Conservation (phyloP, 2,888 invertebrate genomes). For the Cataglyphis albicans region DNA sequence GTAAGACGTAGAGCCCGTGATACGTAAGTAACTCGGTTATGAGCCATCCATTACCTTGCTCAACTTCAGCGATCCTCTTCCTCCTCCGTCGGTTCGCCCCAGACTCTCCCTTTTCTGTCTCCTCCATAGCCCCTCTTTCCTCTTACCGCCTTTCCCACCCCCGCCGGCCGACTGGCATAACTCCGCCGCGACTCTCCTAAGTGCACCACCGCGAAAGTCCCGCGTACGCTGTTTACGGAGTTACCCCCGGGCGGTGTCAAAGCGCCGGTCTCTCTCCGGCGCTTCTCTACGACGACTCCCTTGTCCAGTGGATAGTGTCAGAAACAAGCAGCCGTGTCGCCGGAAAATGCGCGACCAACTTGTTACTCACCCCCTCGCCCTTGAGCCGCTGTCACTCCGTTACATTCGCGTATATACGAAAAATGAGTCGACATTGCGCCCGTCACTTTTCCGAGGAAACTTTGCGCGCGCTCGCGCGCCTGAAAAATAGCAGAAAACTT, state of each 20-base stretch:
- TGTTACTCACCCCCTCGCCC: background rate
- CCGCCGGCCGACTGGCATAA: conserved; percentile 64
- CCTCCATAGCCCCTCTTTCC: background rate
- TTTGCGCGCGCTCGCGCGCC: background rate
- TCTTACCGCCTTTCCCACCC: conserved; percentile 19
- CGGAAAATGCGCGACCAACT: conserved; percentile 39
- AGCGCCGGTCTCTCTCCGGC: conserved; percentile 57
- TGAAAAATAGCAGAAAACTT: conserved; percentile 49
- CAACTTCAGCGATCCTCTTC: conserved; percentile 73
- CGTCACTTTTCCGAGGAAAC: conserved; percentile 33
- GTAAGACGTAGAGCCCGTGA: conserved; percentile 64
- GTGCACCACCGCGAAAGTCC: conserved; percentile 72
- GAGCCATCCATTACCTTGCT: conserved; percentile 80
- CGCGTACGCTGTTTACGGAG: conserved; percentile 75
- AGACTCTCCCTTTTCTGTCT: conserved; percentile 39
- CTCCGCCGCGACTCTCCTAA: conserved; percentile 68
- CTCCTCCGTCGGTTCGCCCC: conserved; percentile 57
- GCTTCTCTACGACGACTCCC: conserved; percentile 31
- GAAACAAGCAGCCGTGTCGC: conserved; percentile 49
- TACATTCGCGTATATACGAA: background rate
- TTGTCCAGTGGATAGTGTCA: conserved; percentile 58
- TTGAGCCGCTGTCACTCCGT: conserved; percentile 38
- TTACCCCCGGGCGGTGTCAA: conserved; percentile 74
- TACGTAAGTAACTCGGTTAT: conserved; percentile 80
- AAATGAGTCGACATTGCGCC: conserved; percentile 39